Evolutionary conservation across 2,888 invertebrate genomes (phyloP).

Genomic region (Eupithecia insigniata): DNA sequence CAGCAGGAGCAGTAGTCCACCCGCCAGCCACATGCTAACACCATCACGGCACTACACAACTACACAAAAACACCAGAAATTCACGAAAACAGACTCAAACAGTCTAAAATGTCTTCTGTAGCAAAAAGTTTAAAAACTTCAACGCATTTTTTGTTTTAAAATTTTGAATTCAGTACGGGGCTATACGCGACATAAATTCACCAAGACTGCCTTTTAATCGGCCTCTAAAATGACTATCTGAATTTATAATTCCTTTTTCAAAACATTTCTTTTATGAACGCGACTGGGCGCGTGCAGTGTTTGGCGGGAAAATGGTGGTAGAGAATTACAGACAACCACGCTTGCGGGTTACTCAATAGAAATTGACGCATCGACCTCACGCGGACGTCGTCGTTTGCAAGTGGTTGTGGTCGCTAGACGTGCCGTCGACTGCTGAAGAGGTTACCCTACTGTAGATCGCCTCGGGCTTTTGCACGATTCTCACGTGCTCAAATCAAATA

Average conservation of each 20-base stretch:
- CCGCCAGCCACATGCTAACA: slow-evolving; percentile 70
- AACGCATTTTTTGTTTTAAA: background rate
- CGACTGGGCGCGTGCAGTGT: slow-evolving; percentile 66
- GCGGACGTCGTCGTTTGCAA: slow-evolving; percentile 40
- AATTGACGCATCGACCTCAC: slow-evolving; percentile 58
- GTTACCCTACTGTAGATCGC: slow-evolving; percentile 8
- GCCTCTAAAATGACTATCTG: slow-evolving; percentile 38
- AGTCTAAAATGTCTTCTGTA: background rate
- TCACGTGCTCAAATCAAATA: slow-evolving; percentile 12
- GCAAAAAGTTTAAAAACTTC: background rate
- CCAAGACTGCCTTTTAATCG: slow-evolving; percentile 38
- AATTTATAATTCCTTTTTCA: slow-evolving; percentile 16
- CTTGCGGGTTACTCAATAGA: slow-evolving; percentile 73
- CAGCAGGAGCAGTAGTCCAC: slow-evolving; percentile 69
- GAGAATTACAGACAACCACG: slow-evolving; percentile 60
- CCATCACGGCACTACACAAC: slow-evolving; percentile 53
- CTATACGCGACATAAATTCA: slow-evolving; percentile 11
- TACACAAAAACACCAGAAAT: slow-evolving; percentile 40
- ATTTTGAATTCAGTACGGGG: slow-evolving; percentile 3
- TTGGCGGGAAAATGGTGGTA: slow-evolving; percentile 79
- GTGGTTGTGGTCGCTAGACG: slow-evolving; percentile 30
- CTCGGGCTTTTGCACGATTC: slow-evolving; percentile 6
- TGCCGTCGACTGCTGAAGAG: slow-evolving; percentile 24
- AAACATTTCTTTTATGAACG: slow-evolving; percentile 51
- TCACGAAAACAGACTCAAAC: background rate